A percentile compares a stretch with the other conserved stretches of the same genome.
These are phyloP conservation scores for Torymus texanus DNA, from an alignment of 2,888 invertebrate genomes.

Conservation along the genomic window DNA sequence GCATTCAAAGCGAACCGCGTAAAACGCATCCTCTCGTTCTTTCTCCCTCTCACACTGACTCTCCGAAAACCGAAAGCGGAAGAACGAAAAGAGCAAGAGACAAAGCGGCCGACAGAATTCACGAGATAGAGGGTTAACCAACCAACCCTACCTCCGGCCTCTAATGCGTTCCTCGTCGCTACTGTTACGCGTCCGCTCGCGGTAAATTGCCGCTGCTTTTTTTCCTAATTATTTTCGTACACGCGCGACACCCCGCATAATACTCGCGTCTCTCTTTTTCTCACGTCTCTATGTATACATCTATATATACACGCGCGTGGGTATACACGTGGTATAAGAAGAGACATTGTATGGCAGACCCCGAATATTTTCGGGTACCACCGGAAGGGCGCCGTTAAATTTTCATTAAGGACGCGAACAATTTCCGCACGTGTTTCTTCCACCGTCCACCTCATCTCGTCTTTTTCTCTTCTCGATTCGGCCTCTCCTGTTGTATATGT, in stretches of 20 bases:
- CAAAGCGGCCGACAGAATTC: background rate
- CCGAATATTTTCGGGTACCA: background rate
- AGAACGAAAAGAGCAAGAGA: background rate
- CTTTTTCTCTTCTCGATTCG: too few relatives aligned
- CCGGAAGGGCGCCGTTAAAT: constrained; percentile 40
- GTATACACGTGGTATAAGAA: too few relatives aligned
- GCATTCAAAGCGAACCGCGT: too few relatives aligned
- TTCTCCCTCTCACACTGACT: background rate
- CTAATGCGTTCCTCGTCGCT: constrained; percentile 11
- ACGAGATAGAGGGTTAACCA: constrained; percentile 15
- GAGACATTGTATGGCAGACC: background rate
- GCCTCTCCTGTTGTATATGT: too few relatives aligned
- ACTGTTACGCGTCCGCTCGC: background rate
- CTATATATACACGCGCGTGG: too few relatives aligned
- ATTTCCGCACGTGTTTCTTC: constrained; percentile 2
- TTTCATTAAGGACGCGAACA: constrained; percentile 46
- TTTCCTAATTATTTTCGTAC: constrained; percentile 49
- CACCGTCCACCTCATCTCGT: too few relatives aligned
- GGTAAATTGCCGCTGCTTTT: constrained; percentile 43
- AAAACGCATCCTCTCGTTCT: background rate
- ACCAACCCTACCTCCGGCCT: background rate
- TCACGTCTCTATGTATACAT: too few relatives aligned
- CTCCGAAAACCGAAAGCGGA: background rate
- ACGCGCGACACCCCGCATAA: constrained; percentile 21
- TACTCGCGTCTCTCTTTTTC: constrained; percentile 2